phyloP scores from a whole-genome alignment of 2,113 vertebrate species.

The Leptobrachium leishanense region DNA sequence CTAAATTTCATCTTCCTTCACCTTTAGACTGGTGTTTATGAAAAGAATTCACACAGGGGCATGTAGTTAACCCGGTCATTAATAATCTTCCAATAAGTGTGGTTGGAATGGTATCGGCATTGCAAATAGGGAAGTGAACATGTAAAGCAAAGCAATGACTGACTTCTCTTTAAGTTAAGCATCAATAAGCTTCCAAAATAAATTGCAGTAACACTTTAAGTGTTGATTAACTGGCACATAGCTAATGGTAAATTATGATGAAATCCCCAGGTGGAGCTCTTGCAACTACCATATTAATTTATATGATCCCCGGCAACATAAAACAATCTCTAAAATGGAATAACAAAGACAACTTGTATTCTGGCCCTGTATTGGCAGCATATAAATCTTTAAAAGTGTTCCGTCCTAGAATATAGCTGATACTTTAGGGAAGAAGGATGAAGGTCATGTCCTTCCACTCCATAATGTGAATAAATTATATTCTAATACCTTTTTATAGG shows the following conservation, averaged over 20 bases:
- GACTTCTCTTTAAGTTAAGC: conserved; percentile 14
- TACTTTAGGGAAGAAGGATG: conserved; percentile 63
- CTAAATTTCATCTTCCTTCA: neutral
- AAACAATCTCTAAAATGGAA: neutral
- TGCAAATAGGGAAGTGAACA: conserved; percentile 9
- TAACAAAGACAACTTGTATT: conserved; percentile 6
- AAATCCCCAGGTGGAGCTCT: conserved; percentile 16
- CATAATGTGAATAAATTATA: conserved; percentile 74
- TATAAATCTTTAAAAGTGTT: conserved; percentile 4
- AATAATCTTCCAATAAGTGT: conserved; percentile 18
- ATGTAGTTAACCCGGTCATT: neutral
- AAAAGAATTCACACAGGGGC: neutral
- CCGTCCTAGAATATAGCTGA: conserved; percentile 35
- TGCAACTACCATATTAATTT: conserved; percentile 11
- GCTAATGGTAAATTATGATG: conserved; percentile 48
- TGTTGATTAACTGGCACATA: conserved; percentile 46
- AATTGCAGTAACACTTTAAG: conserved; percentile 26
- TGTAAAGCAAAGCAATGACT: neutral
- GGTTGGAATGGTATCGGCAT: neutral
- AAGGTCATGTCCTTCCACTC: conserved; percentile 71
- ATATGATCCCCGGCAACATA: conserved; percentile 41
- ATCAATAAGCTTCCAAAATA: conserved; percentile 9
- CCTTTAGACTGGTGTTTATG: neutral
- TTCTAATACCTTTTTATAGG: conserved; percentile 71
- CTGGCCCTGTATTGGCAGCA: neutral